Conservation (phyloP, 2,888 invertebrate species). For the Oeneis ivallda region DNA sequence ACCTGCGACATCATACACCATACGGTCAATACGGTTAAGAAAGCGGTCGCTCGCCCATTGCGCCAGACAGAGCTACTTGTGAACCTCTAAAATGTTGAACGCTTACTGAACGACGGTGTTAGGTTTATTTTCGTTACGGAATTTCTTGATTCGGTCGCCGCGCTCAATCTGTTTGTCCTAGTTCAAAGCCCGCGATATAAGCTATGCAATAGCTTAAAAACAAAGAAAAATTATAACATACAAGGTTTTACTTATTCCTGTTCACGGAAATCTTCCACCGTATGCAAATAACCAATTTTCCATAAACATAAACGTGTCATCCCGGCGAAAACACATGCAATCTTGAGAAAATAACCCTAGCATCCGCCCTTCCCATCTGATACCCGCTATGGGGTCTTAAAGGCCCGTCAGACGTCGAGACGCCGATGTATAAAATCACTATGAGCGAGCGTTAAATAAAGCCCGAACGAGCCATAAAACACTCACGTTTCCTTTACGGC, state of each 20-base stretch:
- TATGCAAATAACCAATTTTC: constrained; percentile 41
- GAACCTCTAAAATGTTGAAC: no score
- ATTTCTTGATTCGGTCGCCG: no score
- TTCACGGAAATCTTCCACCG: constrained; percentile 16
- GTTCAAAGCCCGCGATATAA: no score
- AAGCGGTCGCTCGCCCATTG: no score
- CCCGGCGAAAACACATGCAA: constrained; percentile 41
- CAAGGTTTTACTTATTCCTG: background rate
- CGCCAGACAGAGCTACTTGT: no score
- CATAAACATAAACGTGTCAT: constrained; percentile 41
- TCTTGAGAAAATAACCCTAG: constrained; percentile 44
- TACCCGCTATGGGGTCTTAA: constrained; percentile 45
- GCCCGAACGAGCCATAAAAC: constrained; percentile 68
- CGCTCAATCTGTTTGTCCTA: no score
- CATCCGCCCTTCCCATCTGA: constrained; percentile 43
- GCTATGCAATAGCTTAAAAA: no score
- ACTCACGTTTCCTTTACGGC: constrained; percentile 56
- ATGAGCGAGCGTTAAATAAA: constrained; percentile 73
- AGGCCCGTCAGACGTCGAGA: constrained; percentile 56
- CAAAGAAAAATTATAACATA: background rate
- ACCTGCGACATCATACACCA: no score
- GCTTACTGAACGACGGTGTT: no score
- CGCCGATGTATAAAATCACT: constrained; percentile 74
- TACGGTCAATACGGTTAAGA: no score
- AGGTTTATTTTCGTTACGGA: no score